These are phyloP conservation scores for Conus ventricosus DNA, from an alignment of 1,140 invertebrate species.

Conservation along the genomic window DNA sequence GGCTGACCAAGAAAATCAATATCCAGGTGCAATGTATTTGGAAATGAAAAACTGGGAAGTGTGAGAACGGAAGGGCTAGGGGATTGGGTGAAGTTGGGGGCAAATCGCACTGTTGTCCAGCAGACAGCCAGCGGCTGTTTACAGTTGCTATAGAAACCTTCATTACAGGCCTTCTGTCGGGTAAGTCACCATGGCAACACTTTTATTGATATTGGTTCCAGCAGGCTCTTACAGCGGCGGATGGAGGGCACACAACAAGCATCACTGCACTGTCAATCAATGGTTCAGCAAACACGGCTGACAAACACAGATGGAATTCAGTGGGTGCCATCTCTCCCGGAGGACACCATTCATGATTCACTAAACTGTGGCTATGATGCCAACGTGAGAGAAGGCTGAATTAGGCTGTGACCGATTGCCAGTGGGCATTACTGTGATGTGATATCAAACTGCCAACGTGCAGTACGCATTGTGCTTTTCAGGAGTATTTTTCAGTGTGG, in stretches of 20 bases:
- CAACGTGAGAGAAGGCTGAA: not conserved
- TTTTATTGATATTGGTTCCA: not conserved
- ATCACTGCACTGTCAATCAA: not conserved
- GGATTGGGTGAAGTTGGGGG: not conserved
- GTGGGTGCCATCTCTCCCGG: not conserved
- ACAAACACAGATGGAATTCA: not conserved
- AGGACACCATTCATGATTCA: not conserved
- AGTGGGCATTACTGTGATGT: not conserved
- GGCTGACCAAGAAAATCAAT: not conserved
- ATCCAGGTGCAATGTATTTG: not conserved
- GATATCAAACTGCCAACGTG: not conserved
- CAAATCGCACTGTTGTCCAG: not conserved
- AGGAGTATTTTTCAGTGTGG: not conserved
- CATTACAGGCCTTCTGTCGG: not conserved
- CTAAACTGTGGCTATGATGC: not conserved
- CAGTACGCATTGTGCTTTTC: not conserved
- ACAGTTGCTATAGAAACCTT: conserved; percentile 11
- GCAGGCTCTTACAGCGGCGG: not conserved
- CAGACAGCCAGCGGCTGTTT: not conserved
- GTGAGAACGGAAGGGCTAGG: not conserved
- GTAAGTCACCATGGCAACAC: conserved; percentile 14
- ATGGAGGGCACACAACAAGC: not conserved
- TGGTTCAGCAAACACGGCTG: not conserved
- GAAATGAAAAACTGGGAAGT: not conserved
- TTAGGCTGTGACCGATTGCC: not conserved